These are phyloP conservation scores for Synanthedon andrenaeformis DNA, from an alignment of 2,888 invertebrate genomes.

Conservation along the genomic window DNA sequence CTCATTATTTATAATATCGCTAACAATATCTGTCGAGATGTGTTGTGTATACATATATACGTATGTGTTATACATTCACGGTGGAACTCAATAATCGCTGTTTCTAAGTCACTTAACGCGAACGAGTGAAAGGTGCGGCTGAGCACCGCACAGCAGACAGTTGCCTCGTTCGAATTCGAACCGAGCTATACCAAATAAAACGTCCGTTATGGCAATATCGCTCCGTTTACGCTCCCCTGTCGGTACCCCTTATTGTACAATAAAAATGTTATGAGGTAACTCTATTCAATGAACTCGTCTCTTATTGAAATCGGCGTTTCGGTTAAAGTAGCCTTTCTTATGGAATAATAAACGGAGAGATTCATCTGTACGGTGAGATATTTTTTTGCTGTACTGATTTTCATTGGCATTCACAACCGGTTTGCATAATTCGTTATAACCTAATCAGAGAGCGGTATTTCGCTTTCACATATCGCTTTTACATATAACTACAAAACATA, in stretches of 20 bases:
- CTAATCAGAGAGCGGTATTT: too few relatives aligned
- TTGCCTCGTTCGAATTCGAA: conserved; percentile 7
- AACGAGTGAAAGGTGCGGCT: conserved; percentile 16
- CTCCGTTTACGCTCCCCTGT: conserved; percentile 37
- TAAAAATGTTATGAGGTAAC: conserved; percentile 68
- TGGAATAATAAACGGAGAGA: conserved; percentile 38
- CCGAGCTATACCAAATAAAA: conserved; percentile 22
- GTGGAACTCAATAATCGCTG: conserved; percentile 35
- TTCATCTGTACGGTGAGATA: conserved; percentile 21
- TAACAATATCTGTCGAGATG: background rate
- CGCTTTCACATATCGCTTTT: too few relatives aligned
- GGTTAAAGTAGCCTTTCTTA: conserved; percentile 48
- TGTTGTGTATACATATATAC: conserved; percentile 9
- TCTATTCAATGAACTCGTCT: conserved; percentile 62
- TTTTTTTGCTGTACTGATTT: conserved; percentile 37
- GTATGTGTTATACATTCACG: conserved; percentile 14
- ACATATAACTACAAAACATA: too few relatives aligned
- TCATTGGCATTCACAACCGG: conserved; percentile 17
- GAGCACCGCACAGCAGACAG: conserved; percentile 4
- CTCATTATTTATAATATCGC: conserved; percentile 12
- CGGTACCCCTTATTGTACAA: conserved; percentile 58
- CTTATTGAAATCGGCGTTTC: conserved; percentile 62
- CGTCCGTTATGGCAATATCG: conserved; percentile 50
- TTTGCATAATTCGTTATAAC: too few relatives aligned
- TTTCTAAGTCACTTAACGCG: conserved; percentile 43